Evolutionary conservation across 2,797 vertebrate species (phyloP).

Genomic region (Eospalax fontanierii): DNA sequence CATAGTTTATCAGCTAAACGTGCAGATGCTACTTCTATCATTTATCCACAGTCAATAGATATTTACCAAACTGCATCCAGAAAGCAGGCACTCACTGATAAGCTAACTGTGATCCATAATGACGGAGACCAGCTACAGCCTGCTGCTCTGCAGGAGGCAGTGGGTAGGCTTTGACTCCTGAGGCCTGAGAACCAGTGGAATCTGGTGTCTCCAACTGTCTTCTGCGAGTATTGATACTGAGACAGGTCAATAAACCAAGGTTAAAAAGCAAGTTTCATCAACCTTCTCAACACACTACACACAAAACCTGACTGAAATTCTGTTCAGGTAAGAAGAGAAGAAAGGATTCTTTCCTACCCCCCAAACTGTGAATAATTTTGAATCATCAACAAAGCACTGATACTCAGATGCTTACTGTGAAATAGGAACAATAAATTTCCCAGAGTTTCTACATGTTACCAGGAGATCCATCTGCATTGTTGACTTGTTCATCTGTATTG

Average conservation of each 20-base stretch:
- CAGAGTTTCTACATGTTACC: background rate
- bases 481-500: background rate
- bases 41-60: slow-evolving; percentile 56
- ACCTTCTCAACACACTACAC: slow-evolving; percentile 72
- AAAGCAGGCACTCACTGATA: slow-evolving; percentile 29
- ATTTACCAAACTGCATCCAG: background rate
- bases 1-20: slow-evolving; percentile 28
- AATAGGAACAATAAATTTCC: slow-evolving; percentile 70
- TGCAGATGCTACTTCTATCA: background rate
- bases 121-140: background rate
- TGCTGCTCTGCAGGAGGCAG: background rate
- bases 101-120: background rate
- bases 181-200: background rate
- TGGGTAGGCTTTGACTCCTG: background rate
- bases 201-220: background rate
- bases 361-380: slow-evolving; percentile 82
- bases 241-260: background rate
- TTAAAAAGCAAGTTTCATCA: slow-evolving; percentile 26
- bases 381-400: slow-evolving; percentile 84
- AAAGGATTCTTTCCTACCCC: slow-evolving; percentile 59
- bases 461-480: slow-evolving; percentile 13
- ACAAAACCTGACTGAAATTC: slow-evolving; percentile 78
- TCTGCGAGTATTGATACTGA: background rate
- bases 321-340: slow-evolving; percentile 75
- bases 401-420: slow-evolving; percentile 82